Base-by-base conservation (phyloP, 2,797 vertebrate species). In the Neosilurus hyrtlii region DNA sequence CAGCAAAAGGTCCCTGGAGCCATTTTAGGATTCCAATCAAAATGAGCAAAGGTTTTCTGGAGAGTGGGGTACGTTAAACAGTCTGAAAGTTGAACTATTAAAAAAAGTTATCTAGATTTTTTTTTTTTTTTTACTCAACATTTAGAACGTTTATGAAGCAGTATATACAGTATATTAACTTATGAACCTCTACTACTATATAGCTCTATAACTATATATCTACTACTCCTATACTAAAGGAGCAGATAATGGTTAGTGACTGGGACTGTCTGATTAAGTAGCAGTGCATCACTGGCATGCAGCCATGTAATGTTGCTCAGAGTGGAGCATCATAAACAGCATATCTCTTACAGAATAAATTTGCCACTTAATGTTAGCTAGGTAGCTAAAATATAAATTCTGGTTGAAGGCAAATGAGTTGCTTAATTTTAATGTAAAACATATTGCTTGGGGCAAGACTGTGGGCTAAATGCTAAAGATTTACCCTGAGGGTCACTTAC, bases 71-170 rank as follows among this genome's bases (percentile, higher is more conserved):
- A 43, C 43, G 4, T 43, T 43, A 43, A 43, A 43, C 89, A 92
- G 87, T 92, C 10, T 54, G 56, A 79, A 79, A 72, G 67, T 65
- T 35, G n/a, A 54, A 35, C 65, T 52, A 51, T 51, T 59, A 75
- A 68, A 22, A 68, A 43, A 89, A 91, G 93, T 92, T 92, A 92
- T 2, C 88, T 87, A 92, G 85, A 89, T 78, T 20, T 14, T 89
- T 72, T 54, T 16, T 3, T 26, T 54, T 54, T 72, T 72, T 26
- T 4, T 16, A 16, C 2, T 3, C 1, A 54, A 26, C 7, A 54
- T 26, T 52, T 24, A 24, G 12, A 72, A 72, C n/a, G 22, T 72
- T 54, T 16, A 54, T 11, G 49, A 86, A 11, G 0, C 26, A 22
- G 18, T 56, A 52, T 6, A 16, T 56, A 11, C 51, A 30, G 30